These are phyloP conservation scores for Cyanoliseus patagonus DNA, from an alignment of 2,113 vertebrate genomes.

Conservation along the genomic window DNA sequence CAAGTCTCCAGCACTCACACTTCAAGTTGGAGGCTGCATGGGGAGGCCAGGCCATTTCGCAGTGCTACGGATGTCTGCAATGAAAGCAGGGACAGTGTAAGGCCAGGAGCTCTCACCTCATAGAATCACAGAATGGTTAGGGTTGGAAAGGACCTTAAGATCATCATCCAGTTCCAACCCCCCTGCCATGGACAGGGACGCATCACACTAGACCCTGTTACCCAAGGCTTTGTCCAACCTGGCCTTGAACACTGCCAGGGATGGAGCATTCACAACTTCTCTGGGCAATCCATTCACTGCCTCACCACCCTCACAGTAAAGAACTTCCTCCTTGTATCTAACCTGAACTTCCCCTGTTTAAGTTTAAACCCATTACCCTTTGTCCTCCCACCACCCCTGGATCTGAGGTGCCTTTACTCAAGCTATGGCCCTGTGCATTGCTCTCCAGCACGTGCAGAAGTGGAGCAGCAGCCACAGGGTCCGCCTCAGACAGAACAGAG, in stretches of 20 bases:
- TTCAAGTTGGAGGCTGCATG: not conserved
- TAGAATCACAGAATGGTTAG: not conserved
- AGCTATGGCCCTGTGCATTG: accelerated
- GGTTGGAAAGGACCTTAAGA: not conserved
- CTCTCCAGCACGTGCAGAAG: not conserved
- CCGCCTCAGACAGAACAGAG: not conserved
- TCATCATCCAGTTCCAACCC: not conserved
- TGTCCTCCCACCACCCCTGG: not conserved
- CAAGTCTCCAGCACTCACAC: not conserved
- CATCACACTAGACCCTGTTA: not conserved
- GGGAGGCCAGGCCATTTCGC: not conserved
- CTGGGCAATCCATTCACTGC: not conserved
- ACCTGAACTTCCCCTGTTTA: not conserved
- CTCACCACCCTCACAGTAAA: not conserved
- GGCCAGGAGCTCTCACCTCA: not conserved
- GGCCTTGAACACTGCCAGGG: not conserved
- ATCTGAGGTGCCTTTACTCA: not conserved
- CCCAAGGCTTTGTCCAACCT: not conserved
- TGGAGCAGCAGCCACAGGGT: not conserved
- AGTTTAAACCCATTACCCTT: not conserved
- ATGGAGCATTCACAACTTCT: not conserved
- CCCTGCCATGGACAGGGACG: not conserved
- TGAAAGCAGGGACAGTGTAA: not conserved
- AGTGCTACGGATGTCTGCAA: not conserved
- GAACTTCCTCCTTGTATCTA: not conserved